phyloP scores from a whole-genome alignment of 2,797 vertebrate species.

The Lagocephalus sceleratus region DNA sequence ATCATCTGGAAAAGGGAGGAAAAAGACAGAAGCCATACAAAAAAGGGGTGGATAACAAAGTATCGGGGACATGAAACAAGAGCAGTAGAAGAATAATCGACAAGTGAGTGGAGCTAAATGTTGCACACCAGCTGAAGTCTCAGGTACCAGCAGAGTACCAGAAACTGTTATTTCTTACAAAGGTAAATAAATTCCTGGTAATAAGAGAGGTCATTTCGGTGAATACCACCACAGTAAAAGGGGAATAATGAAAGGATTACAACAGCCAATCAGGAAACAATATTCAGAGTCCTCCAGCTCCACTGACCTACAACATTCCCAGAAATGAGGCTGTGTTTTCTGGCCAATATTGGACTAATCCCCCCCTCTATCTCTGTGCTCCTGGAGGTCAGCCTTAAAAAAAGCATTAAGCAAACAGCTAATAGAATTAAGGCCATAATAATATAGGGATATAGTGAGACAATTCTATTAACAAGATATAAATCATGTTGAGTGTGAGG shows the following conservation, averaged over 20 bases:
- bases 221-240: constrained; percentile 30
- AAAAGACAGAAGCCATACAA: too few relatives aligned
- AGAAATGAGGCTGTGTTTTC: constrained; percentile 79
- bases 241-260: constrained; percentile 27
- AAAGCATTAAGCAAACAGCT: constrained; percentile 93
- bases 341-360: constrained; percentile 81
- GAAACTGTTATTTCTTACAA: too few relatives aligned
- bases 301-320: constrained; percentile 85
- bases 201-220: constrained; percentile 11
- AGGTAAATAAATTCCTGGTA: background rate
- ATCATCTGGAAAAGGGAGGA: too few relatives aligned
- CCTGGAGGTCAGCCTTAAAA: constrained; percentile 91
- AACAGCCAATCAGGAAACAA: constrained; percentile 58
- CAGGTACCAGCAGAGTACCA: too few relatives aligned
- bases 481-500: constrained; percentile 99
- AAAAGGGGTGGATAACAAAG: too few relatives aligned
- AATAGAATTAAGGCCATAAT: constrained; percentile 99
- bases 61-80: too few relatives aligned
- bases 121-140: too few relatives aligned
- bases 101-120: too few relatives aligned
- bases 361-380: constrained; percentile 73
- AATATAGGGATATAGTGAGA: constrained; percentile 99
- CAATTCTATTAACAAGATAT: constrained; percentile 99
- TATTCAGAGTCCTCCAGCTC: constrained; percentile 69
- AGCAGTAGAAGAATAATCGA: too few relatives aligned